Conservation (phyloP, 2,113 vertebrate genomes). For the Daubentonia madagascariensis region DNA sequence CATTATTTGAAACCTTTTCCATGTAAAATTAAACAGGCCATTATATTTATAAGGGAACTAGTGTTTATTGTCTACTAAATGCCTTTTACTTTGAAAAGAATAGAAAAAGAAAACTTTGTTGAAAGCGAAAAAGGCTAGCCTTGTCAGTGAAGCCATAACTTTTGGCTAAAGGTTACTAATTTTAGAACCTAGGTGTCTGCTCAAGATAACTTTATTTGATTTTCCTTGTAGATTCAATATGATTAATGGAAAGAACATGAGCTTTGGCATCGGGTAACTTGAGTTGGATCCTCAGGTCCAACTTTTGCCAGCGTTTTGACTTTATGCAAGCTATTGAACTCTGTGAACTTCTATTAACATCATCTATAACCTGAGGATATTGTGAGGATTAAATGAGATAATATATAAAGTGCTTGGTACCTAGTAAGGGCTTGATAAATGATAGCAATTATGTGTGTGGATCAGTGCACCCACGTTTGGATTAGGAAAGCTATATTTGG, state of each 20-base stretch:
- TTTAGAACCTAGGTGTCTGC: neutral
- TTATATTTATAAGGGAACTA: slow-evolving; percentile 8
- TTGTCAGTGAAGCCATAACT: neutral
- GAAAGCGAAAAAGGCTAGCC: neutral
- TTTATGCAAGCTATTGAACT: neutral
- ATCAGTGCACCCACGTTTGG: neutral
- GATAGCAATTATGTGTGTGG: neutral
- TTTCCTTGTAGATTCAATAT: neutral
- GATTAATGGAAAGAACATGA: neutral
- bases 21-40: slow-evolving; percentile 22
- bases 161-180: neutral
- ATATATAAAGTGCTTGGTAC: neutral
- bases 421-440: neutral
- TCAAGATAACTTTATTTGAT: neutral
- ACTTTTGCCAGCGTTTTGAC: neutral
- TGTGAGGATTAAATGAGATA: neutral
- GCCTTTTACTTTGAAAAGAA: slow-evolving; percentile 20
- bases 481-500: neutral
- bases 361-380: neutral
- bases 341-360: neutral
- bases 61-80: neutral
- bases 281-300: neutral
- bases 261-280: neutral
- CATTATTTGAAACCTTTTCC: slow-evolving; percentile 3
- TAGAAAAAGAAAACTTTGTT: neutral